phyloP scores from a whole-genome alignment of 2,888 invertebrate genomes.

The Lasioglossum zephyrum region DNA sequence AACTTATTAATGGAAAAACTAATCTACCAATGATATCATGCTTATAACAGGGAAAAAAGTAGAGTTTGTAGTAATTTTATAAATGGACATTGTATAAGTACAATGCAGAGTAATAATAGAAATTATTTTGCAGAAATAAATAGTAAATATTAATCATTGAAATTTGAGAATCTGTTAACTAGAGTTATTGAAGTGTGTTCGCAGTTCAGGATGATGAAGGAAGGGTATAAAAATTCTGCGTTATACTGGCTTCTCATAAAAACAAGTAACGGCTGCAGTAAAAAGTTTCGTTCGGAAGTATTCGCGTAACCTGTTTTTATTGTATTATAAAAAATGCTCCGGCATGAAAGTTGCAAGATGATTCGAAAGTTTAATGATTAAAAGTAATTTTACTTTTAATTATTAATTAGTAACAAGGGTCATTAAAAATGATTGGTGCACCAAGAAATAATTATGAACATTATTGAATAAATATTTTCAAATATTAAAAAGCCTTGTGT shows the following conservation, averaged over 20 bases:
- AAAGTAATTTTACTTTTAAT: slow-evolving; percentile 7
- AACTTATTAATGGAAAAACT: no score
- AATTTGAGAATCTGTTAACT: slow-evolving; percentile 11
- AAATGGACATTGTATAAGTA: not conserved
- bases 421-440: not conserved
- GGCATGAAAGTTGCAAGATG: not conserved
- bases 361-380: not conserved
- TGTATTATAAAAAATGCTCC: slow-evolving; percentile 13
- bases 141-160: not conserved
- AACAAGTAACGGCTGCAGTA: not conserved
- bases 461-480: no score
- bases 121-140: no score
- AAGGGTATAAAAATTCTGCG: slow-evolving; percentile 9
- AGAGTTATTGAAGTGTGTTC: slow-evolving; percentile 7
- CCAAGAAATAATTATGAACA: no score
- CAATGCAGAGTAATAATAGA: not conserved
- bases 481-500: no score
- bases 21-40: not conserved
- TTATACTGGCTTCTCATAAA: slow-evolving; percentile 7
- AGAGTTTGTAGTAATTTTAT: not conserved
- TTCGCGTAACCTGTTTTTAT: slow-evolving; percentile 7
- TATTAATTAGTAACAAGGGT: not conserved
- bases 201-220: slow-evolving; percentile 13
- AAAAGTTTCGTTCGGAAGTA: slow-evolving; percentile 7
- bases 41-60: not conserved